These are phyloP conservation scores for Didymodactylos carnosus DNA, from an alignment of 2,888 invertebrate genomes.

Conservation along the genomic window DNA sequence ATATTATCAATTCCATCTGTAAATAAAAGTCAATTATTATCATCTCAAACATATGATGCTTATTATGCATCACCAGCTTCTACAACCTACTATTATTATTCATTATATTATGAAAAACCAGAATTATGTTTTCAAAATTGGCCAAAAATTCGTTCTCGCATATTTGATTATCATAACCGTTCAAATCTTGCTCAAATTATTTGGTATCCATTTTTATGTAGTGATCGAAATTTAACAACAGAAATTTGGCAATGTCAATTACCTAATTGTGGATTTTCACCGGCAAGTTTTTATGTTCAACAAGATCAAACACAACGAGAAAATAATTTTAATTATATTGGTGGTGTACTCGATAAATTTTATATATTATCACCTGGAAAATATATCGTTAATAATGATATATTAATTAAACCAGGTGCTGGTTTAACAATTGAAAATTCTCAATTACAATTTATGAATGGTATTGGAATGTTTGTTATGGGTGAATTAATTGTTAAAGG, in stretches of 20 bases:
- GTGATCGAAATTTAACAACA: background rate
- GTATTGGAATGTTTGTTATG: slow-evolving; percentile 10
- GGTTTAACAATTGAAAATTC: slow-evolving; percentile 4
- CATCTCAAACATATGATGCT: background rate
- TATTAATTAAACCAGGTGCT: slow-evolving; percentile 11
- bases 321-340: too few relatives aligned
- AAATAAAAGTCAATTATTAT: background rate
- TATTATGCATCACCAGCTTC: background rate
- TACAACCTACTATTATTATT: background rate
- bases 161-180: slow-evolving; percentile 11
- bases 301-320: background rate
- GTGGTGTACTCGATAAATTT: background rate
- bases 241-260: slow-evolving; percentile 1
- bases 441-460: slow-evolving; percentile 11
- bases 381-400: slow-evolving; percentile 13
- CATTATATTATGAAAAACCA: background rate
- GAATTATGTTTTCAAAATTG: slow-evolving; percentile 8
- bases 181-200: slow-evolving; percentile 11
- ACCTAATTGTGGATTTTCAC: slow-evolving; percentile 4
- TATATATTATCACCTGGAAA: background rate
- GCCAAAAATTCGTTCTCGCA: slow-evolving; percentile 2
- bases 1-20: background rate
- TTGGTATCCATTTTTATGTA: slow-evolving; percentile 12
- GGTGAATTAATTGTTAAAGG: slow-evolving; percentile 10
- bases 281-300: background rate